Evolutionary conservation across 2,888 invertebrate species (phyloP).

Genomic region (Tiphia femorata): DNA sequence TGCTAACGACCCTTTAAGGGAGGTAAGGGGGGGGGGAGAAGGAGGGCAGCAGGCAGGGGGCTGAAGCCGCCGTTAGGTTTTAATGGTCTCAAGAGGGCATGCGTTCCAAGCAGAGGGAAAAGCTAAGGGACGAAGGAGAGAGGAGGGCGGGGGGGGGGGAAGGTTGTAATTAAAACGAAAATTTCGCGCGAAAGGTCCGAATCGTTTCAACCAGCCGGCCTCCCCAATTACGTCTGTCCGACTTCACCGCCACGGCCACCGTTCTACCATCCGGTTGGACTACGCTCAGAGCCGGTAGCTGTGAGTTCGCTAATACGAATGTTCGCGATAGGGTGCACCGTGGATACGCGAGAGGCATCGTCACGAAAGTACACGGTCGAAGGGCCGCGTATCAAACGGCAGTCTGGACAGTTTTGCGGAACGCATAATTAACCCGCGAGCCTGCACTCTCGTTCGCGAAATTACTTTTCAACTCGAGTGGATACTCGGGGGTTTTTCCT

Average conservation of each 20-base stretch:
- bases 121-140: too few relatives aligned
- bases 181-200: conserved; percentile 4
- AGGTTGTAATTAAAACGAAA: conserved; percentile 12
- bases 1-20: conserved; percentile 1
- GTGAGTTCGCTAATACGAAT: background rate
- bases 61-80: background rate
- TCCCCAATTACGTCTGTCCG: conserved; percentile 16
- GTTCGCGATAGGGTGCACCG: background rate
- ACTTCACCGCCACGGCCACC: background rate
- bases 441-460: background rate
- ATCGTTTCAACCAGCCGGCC: conserved; percentile 10
- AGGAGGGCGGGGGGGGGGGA: background rate
- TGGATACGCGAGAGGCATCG: background rate
- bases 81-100: background rate
- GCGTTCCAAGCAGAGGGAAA: too few relatives aligned
- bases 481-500: too few relatives aligned
- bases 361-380: background rate
- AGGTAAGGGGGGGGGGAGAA: too few relatives aligned
- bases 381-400: conserved; percentile 12
- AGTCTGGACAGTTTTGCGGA: conserved; percentile 11
- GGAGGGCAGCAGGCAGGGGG: too few relatives aligned
- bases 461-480: conserved; percentile 5
- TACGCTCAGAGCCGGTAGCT: background rate
- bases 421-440: conserved; percentile 29
- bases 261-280: background rate